These are phyloP conservation scores for Scophthalmus maximus DNA, from an alignment of 2,113 vertebrate genomes.

Conservation along the genomic window DNA sequence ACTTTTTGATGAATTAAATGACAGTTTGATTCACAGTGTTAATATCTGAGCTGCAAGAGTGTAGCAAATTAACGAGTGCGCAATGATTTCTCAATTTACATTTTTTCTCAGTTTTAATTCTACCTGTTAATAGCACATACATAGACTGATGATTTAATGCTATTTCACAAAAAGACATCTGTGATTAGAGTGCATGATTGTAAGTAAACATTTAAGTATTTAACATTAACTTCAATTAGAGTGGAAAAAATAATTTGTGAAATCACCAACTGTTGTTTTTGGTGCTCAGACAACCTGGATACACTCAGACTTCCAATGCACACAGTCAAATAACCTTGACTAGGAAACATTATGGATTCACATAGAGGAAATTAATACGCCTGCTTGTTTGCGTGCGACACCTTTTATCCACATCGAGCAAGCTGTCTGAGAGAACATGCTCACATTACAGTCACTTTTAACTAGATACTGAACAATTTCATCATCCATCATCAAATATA, in stretches of 20 bases:
- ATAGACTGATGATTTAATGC: slow-evolving; percentile 36
- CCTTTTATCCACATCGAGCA: neutral
- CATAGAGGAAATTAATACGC: slow-evolving; percentile 1
- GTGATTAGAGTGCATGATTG: slow-evolving; percentile 9
- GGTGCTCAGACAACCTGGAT: slow-evolving; percentile 2
- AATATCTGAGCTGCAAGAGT: slow-evolving; percentile 16
- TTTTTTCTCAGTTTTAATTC: neutral
- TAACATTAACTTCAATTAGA: slow-evolving; percentile 41
- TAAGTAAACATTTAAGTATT: slow-evolving; percentile 54
- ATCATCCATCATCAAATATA: neutral
- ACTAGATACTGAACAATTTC: neutral
- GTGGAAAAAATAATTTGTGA: slow-evolving; percentile 49
- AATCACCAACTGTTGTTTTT: slow-evolving; percentile 51
- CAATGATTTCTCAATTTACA: slow-evolving; percentile 24
- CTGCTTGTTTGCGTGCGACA: slow-evolving; percentile 23
- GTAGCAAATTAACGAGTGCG: neutral
- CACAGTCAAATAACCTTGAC: slow-evolving; percentile 13
- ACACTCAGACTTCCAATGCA: neutral
- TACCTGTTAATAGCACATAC: slow-evolving; percentile 33
- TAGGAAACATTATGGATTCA: neutral
- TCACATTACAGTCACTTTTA: neutral
- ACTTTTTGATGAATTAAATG: too few relatives aligned
- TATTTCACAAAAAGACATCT: slow-evolving; percentile 13
- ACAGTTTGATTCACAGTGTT: neutral
- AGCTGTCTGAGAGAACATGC: neutral